phyloP scores from a whole-genome alignment of 2,113 vertebrate genomes.

The Mirza zaza region DNA sequence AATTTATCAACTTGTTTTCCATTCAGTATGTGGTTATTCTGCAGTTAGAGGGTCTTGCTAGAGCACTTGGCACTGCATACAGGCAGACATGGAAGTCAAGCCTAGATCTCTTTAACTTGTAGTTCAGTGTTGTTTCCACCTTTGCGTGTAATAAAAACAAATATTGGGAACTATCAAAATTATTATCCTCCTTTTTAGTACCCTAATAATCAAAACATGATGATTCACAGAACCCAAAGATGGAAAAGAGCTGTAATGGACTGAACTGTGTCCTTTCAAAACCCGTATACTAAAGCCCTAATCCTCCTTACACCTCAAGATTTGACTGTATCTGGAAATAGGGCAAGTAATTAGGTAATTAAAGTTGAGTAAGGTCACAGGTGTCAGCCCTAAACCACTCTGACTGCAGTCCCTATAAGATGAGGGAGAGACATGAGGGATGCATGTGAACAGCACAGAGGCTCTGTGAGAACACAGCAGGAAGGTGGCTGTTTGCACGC shows the following conservation, averaged over 20 bases:
- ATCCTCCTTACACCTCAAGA: neutral
- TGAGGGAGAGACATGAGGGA: neutral
- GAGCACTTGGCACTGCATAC: neutral
- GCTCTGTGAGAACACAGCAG: neutral
- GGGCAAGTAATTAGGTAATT: neutral
- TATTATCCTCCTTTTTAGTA: neutral
- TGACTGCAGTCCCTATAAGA: neutral
- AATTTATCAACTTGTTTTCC: neutral
- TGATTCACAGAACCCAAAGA: neutral
- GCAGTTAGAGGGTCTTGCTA: neutral
- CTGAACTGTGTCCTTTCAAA: neutral
- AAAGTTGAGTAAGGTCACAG: neutral
- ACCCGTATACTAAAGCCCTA: neutral
- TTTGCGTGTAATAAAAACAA: neutral
- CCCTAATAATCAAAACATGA: neutral
- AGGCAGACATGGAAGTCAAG: neutral
- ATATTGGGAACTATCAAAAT: neutral
- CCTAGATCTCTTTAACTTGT: neutral
- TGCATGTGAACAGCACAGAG: neutral
- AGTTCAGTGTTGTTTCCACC: neutral
- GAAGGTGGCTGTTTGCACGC: neutral
- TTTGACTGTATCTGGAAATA: neutral
- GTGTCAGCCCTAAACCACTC: accelerated
- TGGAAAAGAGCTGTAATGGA: neutral
- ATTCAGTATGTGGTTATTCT: neutral